A percentile compares a stretch with the other conserved stretches of the same genome.
phyloP scores from a whole-genome alignment of 2,888 invertebrate species.

The Lacanobia wlatinum region DNA sequence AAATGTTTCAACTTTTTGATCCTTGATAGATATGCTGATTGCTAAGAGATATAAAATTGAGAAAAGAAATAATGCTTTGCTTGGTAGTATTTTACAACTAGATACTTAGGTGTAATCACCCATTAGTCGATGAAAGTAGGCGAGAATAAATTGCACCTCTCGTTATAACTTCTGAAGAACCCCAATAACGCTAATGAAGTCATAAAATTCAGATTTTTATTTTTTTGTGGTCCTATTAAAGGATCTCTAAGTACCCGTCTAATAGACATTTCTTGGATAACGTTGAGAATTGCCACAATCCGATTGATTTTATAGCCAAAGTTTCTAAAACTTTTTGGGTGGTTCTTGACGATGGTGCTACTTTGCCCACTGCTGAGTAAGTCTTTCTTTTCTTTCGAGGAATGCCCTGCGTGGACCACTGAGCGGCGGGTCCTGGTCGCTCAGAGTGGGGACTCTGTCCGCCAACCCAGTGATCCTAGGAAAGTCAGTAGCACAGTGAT shows the following conservation, averaged over 20 bases:
- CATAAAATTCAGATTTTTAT: conserved; percentile 22
- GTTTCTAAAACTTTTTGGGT: conserved; percentile 13
- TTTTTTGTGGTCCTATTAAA: conserved; percentile 10
- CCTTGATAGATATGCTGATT: neutral
- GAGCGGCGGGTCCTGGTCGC: no score
- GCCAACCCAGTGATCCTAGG: no score
- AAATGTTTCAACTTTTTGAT: neutral
- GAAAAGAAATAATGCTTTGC: neutral
- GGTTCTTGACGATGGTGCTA: neutral
- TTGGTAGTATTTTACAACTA: neutral
- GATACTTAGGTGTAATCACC: conserved; percentile 1
- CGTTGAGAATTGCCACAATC: conserved; percentile 18
- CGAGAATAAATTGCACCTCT: neutral
- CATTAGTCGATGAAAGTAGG: neutral
- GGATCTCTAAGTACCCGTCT: neutral
- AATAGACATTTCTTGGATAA: conserved; percentile 8
- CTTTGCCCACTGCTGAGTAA: neutral
- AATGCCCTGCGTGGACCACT: no score
- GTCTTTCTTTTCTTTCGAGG: no score
- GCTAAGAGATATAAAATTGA: neutral
- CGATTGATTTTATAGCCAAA: neutral
- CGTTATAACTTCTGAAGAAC: neutral
- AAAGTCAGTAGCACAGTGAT: no score
- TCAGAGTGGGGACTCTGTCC: no score
- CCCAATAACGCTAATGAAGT: conserved; percentile 7